These are phyloP conservation scores for Pachypanchax playfairii DNA, from an alignment of 2,113 vertebrate species.

Conservation along the genomic window DNA sequence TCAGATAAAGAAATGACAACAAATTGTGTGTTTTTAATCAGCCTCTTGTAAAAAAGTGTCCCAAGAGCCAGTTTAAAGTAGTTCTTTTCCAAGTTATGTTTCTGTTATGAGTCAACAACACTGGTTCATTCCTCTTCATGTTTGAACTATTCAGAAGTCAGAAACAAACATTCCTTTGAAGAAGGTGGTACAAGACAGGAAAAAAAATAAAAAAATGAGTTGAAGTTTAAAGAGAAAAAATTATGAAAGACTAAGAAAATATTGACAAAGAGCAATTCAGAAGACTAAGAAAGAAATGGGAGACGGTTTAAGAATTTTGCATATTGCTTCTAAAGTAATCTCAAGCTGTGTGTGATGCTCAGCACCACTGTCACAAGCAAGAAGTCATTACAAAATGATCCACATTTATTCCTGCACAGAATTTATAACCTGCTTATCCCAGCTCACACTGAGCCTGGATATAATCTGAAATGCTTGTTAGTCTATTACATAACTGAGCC, in stretches of 20 bases:
- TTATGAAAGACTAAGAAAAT: not conserved
- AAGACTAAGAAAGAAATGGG: not conserved
- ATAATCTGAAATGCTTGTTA: slow-evolving; percentile 7
- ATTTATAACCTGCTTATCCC: slow-evolving; percentile 41
- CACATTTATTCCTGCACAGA: slow-evolving; percentile 33
- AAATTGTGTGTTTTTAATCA: no score
- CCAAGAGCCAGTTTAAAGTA: no score
- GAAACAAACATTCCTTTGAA: not conserved
- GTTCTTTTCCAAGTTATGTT: no score
- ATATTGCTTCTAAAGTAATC: not conserved
- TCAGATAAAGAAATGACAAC: no score
- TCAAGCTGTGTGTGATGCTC: not conserved
- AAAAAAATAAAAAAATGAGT: not conserved
- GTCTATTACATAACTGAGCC: slow-evolving; percentile 22
- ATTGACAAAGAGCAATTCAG: not conserved
- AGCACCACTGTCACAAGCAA: slow-evolving; percentile 26
- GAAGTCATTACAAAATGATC: slow-evolving; percentile 56
- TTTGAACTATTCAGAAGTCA: not conserved
- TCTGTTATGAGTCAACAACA: not conserved
- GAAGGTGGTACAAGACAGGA: not conserved
- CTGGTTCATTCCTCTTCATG: not conserved
- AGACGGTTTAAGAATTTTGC: not conserved
- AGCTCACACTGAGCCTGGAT: slow-evolving; percentile 17
- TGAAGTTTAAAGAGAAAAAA: not conserved
- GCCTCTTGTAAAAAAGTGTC: no score